Percentiles rank a stretch among this genome's conserved stretches.
These are phyloP conservation scores for Carcharodon carcharias DNA, from an alignment of 2,797 vertebrate species.

Conservation along the genomic window DNA sequence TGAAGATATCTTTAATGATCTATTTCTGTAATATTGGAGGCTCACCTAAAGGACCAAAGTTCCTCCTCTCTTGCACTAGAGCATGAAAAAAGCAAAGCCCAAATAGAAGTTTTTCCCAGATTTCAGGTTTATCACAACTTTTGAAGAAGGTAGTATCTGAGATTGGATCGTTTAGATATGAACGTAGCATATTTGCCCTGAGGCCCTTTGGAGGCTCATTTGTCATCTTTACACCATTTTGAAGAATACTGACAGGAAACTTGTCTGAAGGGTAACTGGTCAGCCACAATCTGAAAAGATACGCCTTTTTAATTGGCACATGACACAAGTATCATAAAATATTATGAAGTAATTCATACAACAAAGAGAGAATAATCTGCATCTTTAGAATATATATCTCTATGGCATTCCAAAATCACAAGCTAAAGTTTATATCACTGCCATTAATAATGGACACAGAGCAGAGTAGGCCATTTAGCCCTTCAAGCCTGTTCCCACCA, in stretches of 20 bases:
- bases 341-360: not conserved
- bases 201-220: constrained; percentile 89
- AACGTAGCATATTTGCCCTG: constrained; percentile 78
- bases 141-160: constrained; percentile 75
- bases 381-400: not conserved
- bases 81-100: constrained; percentile 91
- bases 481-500: not conserved
- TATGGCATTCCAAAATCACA: not conserved
- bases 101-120: constrained; percentile 84
- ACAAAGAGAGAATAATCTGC: not conserved
- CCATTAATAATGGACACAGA: not conserved
- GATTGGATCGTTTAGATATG: constrained; percentile 80
- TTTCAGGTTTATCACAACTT: constrained; percentile 65
- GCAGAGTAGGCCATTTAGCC: not conserved
- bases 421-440: not conserved
- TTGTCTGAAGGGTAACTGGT: constrained; percentile 90
- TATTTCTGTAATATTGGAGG: constrained; percentile 2
- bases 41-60: constrained; percentile 82
- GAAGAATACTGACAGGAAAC: constrained; percentile 87
- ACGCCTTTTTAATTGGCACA: not conserved
- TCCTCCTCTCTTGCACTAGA: constrained; percentile 84
- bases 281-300: constrained; percentile 72
- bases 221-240: constrained; percentile 93
- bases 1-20: not conserved
- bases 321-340: not conserved